phyloP scores from a whole-genome alignment of 2,113 vertebrate genomes.

The Ceuthmochares aereus region DNA sequence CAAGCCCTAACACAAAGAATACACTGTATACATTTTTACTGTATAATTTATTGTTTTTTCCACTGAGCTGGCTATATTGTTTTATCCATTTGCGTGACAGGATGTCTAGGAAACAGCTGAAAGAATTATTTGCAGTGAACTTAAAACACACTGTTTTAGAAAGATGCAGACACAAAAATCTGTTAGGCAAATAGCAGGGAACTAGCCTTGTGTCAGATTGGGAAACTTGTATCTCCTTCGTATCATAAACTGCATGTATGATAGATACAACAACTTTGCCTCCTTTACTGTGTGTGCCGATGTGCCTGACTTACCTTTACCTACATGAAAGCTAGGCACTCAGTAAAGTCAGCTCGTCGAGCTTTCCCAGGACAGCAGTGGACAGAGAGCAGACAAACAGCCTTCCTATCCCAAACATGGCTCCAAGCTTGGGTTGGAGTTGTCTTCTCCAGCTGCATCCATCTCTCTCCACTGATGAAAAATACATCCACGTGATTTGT shows the following conservation, averaged over 20 bases:
- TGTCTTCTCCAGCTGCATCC: not conserved
- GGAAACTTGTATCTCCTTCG: constrained; percentile 61
- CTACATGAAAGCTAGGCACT: not conserved
- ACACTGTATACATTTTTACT: constrained; percentile 57
- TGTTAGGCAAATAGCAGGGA: constrained; percentile 66
- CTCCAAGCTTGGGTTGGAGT: not conserved
- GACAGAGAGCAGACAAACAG: constrained; percentile 1
- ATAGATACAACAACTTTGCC: constrained; percentile 38
- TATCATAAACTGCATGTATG: constrained; percentile 2
- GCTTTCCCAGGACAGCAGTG: not conserved
- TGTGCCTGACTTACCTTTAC: not conserved
- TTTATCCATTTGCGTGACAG: constrained; percentile 72
- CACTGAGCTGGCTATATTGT: constrained; percentile 71
- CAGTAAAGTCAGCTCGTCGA: not conserved
- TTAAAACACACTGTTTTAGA: constrained; percentile 58
- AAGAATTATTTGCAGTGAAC: constrained; percentile 75
- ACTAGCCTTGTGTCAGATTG: constrained; percentile 25
- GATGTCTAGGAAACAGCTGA: constrained; percentile 76
- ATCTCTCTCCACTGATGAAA: not conserved
- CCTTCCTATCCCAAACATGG: not conserved
- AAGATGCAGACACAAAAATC: constrained; percentile 59
- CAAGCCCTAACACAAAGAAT: constrained; percentile 18
- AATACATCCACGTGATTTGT: not conserved
- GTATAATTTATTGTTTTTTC: constrained; percentile 66
- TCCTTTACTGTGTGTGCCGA: not conserved